phyloP scores from a whole-genome alignment of 1,140 invertebrate genomes.

The Euura saliciscinereae region DNA sequence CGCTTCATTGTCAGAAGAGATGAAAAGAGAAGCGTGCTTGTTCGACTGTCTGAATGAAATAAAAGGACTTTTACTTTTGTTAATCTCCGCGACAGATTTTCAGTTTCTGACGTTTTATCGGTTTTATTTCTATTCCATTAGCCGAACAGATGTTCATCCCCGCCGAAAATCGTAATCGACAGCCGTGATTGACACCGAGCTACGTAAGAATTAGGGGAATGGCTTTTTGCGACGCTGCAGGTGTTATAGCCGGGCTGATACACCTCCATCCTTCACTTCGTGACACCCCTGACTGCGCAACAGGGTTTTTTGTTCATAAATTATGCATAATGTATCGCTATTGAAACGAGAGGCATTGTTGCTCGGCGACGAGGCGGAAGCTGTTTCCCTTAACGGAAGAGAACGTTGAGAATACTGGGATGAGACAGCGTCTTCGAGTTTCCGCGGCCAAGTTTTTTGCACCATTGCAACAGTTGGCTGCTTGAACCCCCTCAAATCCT shows the following conservation, averaged over 20 bases:
- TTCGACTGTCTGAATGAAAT: too few species aligned
- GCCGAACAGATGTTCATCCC: not conserved
- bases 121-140: not conserved
- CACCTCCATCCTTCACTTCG: slow-evolving; percentile 1
- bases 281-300: not conserved
- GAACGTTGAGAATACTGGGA: too few species aligned
- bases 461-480: slow-evolving; percentile 50
- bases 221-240: not conserved
- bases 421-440: not conserved
- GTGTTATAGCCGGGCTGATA: not conserved
- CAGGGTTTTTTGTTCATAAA: slow-evolving; percentile 2
- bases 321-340: slow-evolving; percentile 4
- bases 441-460: not conserved
- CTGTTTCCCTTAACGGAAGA: not conserved
- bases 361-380: not conserved
- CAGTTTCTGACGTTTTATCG: not conserved
- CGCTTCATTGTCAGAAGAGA: too few species aligned
- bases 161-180: not conserved
- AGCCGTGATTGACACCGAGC: not conserved
- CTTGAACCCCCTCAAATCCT: slow-evolving; percentile 44
- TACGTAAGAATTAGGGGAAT: slow-evolving; percentile 3
- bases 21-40: too few species aligned
- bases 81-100: not conserved
- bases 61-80: not conserved
- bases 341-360: slow-evolving; percentile 1